phyloP scores from a whole-genome alignment of 2,888 invertebrate species.

The Idaea aversata region DNA sequence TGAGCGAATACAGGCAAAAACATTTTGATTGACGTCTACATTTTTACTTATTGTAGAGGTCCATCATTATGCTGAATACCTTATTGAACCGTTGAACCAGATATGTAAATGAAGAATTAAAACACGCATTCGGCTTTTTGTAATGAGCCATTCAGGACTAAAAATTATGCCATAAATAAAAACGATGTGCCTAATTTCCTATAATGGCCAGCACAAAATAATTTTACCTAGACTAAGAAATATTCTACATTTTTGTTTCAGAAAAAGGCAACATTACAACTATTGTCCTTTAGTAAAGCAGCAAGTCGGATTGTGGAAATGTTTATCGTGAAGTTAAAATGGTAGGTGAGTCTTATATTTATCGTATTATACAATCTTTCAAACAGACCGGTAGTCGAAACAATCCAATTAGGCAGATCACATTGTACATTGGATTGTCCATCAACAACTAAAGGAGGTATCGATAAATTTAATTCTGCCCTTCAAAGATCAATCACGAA shows the following conservation, averaged over 20 bases:
- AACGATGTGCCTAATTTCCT: too few relatives aligned
- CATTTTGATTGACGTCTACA: constrained; percentile 43
- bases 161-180: not conserved
- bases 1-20: constrained; percentile 57
- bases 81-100: constrained; percentile 1
- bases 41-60: constrained; percentile 32
- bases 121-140: not conserved
- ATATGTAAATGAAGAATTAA: not conserved
- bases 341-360: too few relatives aligned
- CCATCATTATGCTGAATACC: not conserved
- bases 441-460: constrained; percentile 19
- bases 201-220: too few relatives aligned
- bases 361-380: not conserved
- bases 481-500: constrained; percentile 72
- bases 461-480: constrained; percentile 54
- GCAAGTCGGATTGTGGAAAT: too few relatives aligned
- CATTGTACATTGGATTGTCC: constrained; percentile 21
- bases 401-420: constrained; percentile 29
- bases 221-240: too few relatives aligned
- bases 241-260: too few relatives aligned
- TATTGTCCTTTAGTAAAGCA: too few relatives aligned
- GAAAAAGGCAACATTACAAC: too few relatives aligned
- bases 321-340: too few relatives aligned
- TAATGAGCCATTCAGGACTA: not conserved
- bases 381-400: constrained; percentile 3